Evolutionary conservation across 2,797 vertebrate genomes (phyloP).

Genomic region (Chrosomus eos): DNA sequence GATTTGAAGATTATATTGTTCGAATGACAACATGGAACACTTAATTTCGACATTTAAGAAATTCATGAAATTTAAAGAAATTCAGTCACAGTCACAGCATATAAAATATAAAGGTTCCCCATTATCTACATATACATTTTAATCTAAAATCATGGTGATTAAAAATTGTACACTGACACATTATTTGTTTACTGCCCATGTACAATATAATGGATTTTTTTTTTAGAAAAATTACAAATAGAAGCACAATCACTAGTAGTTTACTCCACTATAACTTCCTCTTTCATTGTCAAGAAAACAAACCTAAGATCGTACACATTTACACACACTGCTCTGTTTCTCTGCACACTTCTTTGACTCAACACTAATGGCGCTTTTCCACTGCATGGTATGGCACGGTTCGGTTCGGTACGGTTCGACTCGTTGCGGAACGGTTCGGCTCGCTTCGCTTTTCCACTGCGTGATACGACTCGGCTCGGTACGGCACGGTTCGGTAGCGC

Average conservation of each 20-base stretch:
- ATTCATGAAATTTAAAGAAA: not conserved
- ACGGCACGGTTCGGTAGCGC: too few relatives aligned
- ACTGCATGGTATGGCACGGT: too few relatives aligned
- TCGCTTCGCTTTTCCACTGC: too few relatives aligned
- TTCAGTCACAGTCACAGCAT: not conserved
- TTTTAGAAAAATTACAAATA: not conserved
- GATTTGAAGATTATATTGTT: not conserved
- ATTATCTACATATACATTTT: not conserved
- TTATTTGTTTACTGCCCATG: not conserved
- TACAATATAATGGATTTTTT: not conserved
- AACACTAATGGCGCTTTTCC: too few relatives aligned
- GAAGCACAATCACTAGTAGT: not conserved
- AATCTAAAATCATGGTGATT: not conserved
- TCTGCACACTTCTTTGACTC: conserved; percentile 66
- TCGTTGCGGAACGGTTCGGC: too few relatives aligned
- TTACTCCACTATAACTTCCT: not conserved
- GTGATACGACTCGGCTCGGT: too few relatives aligned
- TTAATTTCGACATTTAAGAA: not conserved
- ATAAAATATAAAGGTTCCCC: not conserved
- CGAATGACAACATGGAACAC: not conserved
- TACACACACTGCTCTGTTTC: not conserved
- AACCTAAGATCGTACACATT: not conserved
- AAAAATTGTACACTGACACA: not conserved
- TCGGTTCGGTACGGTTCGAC: too few relatives aligned
- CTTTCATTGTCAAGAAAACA: not conserved